These are phyloP conservation scores for Corapipo altera DNA, from an alignment of 2,113 vertebrate genomes.

Conservation along the genomic window DNA sequence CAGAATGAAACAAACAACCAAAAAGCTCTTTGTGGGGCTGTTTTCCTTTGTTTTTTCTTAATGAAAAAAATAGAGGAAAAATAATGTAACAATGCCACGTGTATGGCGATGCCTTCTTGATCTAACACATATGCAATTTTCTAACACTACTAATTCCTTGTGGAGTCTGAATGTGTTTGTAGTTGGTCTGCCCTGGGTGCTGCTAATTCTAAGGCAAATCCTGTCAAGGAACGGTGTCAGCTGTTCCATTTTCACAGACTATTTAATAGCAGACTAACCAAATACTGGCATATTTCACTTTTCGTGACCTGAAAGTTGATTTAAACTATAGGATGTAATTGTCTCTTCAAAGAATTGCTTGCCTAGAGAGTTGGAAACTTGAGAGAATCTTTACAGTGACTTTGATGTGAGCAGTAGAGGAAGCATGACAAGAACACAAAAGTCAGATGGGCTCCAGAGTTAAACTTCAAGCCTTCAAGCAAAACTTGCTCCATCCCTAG, in stretches of 20 bases:
- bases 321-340: conserved; percentile 37
- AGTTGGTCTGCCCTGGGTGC: conserved; percentile 69
- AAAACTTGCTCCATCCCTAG: conserved; percentile 51
- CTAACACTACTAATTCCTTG: conserved; percentile 58
- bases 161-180: conserved; percentile 36
- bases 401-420: conserved; percentile 37
- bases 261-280: conserved; percentile 42
- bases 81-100: conserved; percentile 18
- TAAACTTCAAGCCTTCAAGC: conserved; percentile 57
- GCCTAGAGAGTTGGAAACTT: conserved; percentile 38
- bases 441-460: conserved; percentile 55
- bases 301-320: conserved; percentile 54
- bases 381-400: conserved; percentile 18
- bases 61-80: conserved; percentile 34
- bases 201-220: conserved; percentile 63
- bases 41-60: conserved; percentile 47
- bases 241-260: conserved; percentile 41
- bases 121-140: conserved; percentile 63
- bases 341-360: conserved; percentile 33
- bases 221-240: not conserved
- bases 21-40: conserved; percentile 32
- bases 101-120: conserved; percentile 67
- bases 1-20: not conserved
- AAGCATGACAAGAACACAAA: conserved; percentile 52
- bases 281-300: conserved; percentile 56